phyloP scores from a whole-genome alignment of 2,113 vertebrate genomes.

The Macroglossus sobrinus region DNA sequence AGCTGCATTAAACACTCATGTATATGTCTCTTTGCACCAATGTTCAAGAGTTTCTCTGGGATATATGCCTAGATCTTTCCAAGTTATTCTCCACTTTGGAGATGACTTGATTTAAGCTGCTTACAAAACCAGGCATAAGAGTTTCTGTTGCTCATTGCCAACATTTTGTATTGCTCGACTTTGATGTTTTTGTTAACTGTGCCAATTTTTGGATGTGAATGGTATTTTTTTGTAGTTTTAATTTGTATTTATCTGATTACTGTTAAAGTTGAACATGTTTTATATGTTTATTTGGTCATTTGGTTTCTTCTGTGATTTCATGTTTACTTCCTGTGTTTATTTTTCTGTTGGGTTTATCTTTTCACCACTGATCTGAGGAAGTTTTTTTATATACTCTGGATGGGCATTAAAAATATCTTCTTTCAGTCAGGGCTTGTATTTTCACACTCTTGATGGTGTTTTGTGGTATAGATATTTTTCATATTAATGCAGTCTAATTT shows the following conservation, averaged over 20 bases:
- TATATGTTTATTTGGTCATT: neutral
- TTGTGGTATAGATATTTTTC: neutral
- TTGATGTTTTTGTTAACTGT: constrained; percentile 11
- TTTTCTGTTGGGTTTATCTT: neutral
- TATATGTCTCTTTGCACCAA: neutral
- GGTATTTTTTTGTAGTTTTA: neutral
- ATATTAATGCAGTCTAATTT: neutral
- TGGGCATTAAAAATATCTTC: neutral
- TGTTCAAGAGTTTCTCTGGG: neutral
- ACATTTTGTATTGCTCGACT: neutral
- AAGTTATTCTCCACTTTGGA: neutral
- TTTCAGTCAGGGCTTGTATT: neutral
- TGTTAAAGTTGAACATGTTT: neutral
- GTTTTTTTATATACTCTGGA: neutral
- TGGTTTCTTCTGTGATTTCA: neutral
- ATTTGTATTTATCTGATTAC: neutral
- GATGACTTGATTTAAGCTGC: neutral
- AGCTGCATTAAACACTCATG: neutral
- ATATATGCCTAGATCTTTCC: neutral
- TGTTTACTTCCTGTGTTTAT: neutral
- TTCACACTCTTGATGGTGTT: neutral
- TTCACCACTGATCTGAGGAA: neutral
- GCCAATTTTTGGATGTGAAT: neutral
- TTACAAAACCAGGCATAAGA: neutral
- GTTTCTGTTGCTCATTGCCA: neutral